phyloP scores from a whole-genome alignment of 1,140 invertebrate genomes.

The Caenorhabditis remanei region DNA sequence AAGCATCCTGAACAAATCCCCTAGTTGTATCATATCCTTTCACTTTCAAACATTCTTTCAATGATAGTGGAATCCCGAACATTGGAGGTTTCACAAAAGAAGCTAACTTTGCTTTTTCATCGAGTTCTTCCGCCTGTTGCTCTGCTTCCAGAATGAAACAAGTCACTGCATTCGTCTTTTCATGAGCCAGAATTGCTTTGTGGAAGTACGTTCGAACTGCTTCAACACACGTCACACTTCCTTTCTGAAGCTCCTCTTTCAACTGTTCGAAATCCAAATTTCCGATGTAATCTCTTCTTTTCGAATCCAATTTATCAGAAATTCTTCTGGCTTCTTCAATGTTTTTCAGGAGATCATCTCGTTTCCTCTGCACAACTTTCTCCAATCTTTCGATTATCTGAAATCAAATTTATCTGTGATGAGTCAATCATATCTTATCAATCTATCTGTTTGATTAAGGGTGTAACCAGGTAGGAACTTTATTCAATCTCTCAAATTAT shows the following conservation, averaged over 20 bases:
- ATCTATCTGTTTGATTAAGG: background rate
- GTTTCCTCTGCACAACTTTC: slow-evolving; percentile 5
- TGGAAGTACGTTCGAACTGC: slow-evolving; percentile 67
- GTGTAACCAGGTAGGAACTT: too few relatives aligned
- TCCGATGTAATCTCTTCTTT: slow-evolving; percentile 49
- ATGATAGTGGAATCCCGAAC: slow-evolving; percentile 67
- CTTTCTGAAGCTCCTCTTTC: slow-evolving; percentile 59
- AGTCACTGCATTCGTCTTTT: slow-evolving; percentile 76
- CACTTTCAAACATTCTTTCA: slow-evolving; percentile 70
- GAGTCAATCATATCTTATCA: background rate
- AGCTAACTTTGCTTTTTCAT: slow-evolving; percentile 69
- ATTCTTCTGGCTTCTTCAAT: slow-evolving; percentile 1
- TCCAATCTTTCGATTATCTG: slow-evolving; percentile 50
- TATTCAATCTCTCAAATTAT: too few relatives aligned
- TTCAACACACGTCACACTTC: slow-evolving; percentile 52
- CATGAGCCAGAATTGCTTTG: slow-evolving; percentile 75
- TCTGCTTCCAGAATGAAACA: slow-evolving; percentile 75
- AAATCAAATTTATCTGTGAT: background rate
- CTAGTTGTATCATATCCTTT: slow-evolving; percentile 79
- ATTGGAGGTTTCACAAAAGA: slow-evolving; percentile 64
- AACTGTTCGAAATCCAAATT: slow-evolving; percentile 13
- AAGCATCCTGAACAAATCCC: slow-evolving; percentile 77
- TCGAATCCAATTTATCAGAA: slow-evolving; percentile 11
- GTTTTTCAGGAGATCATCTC: slow-evolving; percentile 24
- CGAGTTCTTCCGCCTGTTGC: slow-evolving; percentile 76